These are phyloP conservation scores for Drosophila miranda DNA, from an alignment of 1,140 invertebrate genomes.

Conservation along the genomic window DNA sequence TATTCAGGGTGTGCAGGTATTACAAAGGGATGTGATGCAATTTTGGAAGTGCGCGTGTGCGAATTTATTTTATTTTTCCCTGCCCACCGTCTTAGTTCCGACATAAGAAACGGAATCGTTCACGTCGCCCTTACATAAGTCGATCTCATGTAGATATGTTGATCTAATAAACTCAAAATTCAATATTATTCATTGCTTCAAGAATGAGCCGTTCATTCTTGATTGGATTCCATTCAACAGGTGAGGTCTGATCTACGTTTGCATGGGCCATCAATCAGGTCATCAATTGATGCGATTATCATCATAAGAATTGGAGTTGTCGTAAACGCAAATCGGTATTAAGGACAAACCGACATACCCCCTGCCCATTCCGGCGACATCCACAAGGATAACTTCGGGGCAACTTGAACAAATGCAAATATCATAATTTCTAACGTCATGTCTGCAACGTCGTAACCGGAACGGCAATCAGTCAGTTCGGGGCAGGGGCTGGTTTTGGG, in stretches of 20 bases:
- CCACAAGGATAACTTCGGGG: not conserved
- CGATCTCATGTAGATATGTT: too few relatives aligned
- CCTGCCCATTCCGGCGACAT: constrained; percentile 2
- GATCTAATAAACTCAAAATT: too few relatives aligned
- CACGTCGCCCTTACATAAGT: too few relatives aligned
- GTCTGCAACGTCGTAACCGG: constrained; percentile 51
- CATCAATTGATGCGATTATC: constrained; percentile 63
- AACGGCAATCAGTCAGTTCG: constrained; percentile 37
- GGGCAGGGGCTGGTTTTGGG: constrained; percentile 8
- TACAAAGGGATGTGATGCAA: too few relatives aligned
- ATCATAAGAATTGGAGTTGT: constrained; percentile 71
- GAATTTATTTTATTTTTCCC: too few relatives aligned
- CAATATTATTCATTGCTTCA: too few relatives aligned
- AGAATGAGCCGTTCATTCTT: too few relatives aligned
- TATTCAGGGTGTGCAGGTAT: too few relatives aligned
- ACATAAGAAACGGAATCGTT: too few relatives aligned
- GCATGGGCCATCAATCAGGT: not conserved
- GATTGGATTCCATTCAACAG: constrained; percentile 20
- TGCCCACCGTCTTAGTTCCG: too few relatives aligned
- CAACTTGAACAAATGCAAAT: constrained; percentile 77
- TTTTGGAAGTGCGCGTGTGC: too few relatives aligned
- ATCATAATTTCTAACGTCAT: constrained; percentile 70
- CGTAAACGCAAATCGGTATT: constrained; percentile 68
- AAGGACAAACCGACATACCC: constrained; percentile 30
- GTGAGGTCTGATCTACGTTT: not conserved